Base-by-base conservation (phyloP, 1,140 invertebrate genomes). In the Sinonovacula constricta region DNA sequence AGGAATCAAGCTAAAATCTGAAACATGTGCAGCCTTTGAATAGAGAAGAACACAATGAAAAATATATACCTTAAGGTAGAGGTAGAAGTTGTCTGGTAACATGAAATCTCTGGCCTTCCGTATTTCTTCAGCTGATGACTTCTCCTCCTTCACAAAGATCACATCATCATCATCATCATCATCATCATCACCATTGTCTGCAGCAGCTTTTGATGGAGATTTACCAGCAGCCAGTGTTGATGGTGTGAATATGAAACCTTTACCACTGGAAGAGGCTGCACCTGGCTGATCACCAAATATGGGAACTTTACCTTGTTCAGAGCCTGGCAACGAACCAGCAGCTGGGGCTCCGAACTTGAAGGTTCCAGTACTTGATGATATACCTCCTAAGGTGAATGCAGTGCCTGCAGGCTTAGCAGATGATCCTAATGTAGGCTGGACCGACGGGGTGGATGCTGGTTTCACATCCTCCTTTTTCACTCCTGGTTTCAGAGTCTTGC, bases 81-180 rank as follows among this genome's bases (percentile, higher is more conserved):
- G 91, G 87, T 94, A 96, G 87, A 97, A 97, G 83, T 95, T 95
- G 63, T 94, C 93, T 1, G 96, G 96, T 15, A 97, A 89, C 85
- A 93, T 90, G 0, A 96, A 91, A 74, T 93, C 93, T 65, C 92
- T 88, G 0, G 95, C 95, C 81, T 92, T 92, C 68, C 92, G 91
- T 81, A 94, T 93, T 82, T 96, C 94, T 89, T 96, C 95, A 0
- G 89, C 80, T 0, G 94, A 93, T 0, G 95, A 94, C 86, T 93
- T 91, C 28, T 93, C 91, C 88, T 95, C 94, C 76, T 92, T 93
- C 0, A 95, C 87, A 85, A 96, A 92, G 80, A 93, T 89, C 1
- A 95, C 92, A 79, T 95, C 95, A 57, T 78, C 62, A 53, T 72
- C 68, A 33, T 7, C n/a, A n/a, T n/a, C n/a, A n/a, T n/a, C 0